These are phyloP conservation scores for Lordiphosa collinella DNA, from an alignment of 1,140 invertebrate species.

Conservation along the genomic window DNA sequence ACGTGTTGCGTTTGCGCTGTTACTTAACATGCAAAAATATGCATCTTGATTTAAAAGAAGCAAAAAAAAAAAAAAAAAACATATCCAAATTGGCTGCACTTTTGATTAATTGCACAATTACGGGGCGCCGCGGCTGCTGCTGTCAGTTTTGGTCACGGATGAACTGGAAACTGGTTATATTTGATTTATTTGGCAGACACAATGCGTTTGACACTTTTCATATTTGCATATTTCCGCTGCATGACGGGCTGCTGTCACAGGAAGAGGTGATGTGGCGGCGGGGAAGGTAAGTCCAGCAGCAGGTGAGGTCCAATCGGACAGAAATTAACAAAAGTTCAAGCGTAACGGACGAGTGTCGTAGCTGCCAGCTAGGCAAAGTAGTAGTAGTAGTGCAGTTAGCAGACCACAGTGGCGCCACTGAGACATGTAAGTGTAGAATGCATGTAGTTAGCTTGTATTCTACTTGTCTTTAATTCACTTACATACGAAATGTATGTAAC, in stretches of 20 bases:
- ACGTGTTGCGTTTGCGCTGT: constrained; percentile 7
- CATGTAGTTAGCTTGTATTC: too few relatives aligned
- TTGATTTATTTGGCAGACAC: constrained; percentile 40
- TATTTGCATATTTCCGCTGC: constrained; percentile 40
- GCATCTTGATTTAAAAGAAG: too few relatives aligned
- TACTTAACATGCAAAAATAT: constrained; percentile 31
- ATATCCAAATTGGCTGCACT: constrained; percentile 60
- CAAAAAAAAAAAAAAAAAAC: constrained; percentile 52
- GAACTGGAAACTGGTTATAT: constrained; percentile 45
- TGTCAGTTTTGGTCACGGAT: constrained; percentile 24
- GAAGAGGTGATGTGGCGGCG: neutral
- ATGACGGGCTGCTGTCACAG: neutral
- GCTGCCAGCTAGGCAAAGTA: too few relatives aligned
- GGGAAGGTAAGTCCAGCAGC: constrained; percentile 6
- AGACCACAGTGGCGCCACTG: too few relatives aligned
- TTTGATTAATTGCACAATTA: constrained; percentile 63
- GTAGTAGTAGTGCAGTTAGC: too few relatives aligned
- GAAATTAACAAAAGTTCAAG: too few relatives aligned
- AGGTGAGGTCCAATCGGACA: neutral
- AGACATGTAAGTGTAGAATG: too few relatives aligned
- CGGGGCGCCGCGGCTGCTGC: constrained; percentile 40
- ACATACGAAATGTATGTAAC: too few relatives aligned
- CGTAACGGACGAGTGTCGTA: too few relatives aligned
- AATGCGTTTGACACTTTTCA: constrained; percentile 56
- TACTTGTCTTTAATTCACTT: too few relatives aligned